Conservation (phyloP, 2,797 vertebrate genomes). For the Oreortyx pictus region DNA sequence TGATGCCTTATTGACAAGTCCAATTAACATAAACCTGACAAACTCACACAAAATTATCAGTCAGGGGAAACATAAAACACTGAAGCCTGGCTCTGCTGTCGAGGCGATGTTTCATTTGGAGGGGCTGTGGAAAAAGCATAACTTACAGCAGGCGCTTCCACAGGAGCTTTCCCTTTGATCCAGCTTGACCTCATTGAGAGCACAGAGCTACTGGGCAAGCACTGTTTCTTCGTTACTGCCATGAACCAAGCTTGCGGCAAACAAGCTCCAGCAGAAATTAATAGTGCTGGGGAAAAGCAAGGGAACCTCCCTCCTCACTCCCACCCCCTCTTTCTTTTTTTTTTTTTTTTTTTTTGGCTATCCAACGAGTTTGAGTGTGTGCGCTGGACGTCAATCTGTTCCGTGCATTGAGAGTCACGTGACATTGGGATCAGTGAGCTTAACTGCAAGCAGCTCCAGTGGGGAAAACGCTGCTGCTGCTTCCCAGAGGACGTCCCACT, state of each 20-base stretch:
- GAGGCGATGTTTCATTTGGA: background rate
- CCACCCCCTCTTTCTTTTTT: background rate
- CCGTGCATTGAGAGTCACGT: constrained; percentile 4
- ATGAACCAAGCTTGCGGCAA: constrained; percentile 9
- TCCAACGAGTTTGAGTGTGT: background rate
- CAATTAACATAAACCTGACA: constrained; percentile 20
- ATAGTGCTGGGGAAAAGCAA: constrained; percentile 10
- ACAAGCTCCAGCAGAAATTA: constrained; percentile 28
- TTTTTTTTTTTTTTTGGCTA: background rate
- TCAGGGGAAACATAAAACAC: background rate
- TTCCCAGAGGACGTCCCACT: background rate
- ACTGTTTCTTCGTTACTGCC: constrained; percentile 44
- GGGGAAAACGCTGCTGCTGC: background rate
- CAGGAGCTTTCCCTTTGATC: constrained; percentile 77
- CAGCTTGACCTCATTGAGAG: constrained; percentile 83
- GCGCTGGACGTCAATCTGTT: constrained; percentile 40
- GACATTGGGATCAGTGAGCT: constrained; percentile 27
- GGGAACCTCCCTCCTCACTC: constrained; percentile 28
- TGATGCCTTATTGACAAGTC: background rate
- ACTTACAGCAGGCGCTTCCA: constrained; percentile 78
- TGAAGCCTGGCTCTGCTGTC: background rate
- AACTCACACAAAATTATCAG: background rate
- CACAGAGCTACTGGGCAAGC: constrained; percentile 2
- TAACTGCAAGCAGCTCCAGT: constrained; percentile 51
- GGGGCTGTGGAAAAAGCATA: background rate